Conservation (phyloP, 2,113 vertebrate species). For the Entosphenus tridentatus region DNA sequence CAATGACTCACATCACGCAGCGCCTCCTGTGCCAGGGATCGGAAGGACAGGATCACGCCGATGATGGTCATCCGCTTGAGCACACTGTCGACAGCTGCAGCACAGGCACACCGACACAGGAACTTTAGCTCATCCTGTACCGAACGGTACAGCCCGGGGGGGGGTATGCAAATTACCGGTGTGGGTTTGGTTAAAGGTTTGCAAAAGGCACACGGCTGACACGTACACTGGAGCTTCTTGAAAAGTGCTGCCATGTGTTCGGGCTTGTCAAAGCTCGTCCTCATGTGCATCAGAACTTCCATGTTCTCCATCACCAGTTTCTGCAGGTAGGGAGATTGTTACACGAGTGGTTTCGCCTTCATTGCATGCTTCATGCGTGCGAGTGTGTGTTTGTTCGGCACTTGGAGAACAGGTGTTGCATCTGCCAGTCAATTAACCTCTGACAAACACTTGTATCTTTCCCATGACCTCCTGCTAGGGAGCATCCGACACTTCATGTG, state of each 20-base stretch:
- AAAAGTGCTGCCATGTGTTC: slow-evolving; percentile 37
- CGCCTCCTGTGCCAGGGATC: slow-evolving; percentile 42
- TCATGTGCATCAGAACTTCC: slow-evolving; percentile 69
- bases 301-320: slow-evolving; percentile 79
- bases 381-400: too few relatives aligned
- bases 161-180: too few relatives aligned
- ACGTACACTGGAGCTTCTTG: slow-evolving; percentile 42
- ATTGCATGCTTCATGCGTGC: too few relatives aligned
- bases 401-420: too few relatives aligned
- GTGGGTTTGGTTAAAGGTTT: too few relatives aligned
- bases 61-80: slow-evolving; percentile 82
- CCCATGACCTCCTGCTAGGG: too few relatives aligned
- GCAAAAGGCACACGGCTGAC: too few relatives aligned
- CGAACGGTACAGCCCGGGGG: background rate
- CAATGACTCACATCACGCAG: slow-evolving; percentile 38
- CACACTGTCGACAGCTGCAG: slow-evolving; percentile 45
- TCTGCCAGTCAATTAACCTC: too few relatives aligned
- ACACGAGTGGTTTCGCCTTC: background rate
- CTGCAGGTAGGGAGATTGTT: slow-evolving; percentile 17
- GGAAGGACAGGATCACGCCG: slow-evolving; percentile 67
- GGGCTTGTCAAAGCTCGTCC: slow-evolving; percentile 35
- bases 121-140: background rate
- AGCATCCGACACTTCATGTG: too few relatives aligned
- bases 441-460: too few relatives aligned
- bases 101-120: slow-evolving; percentile 1